Conservation (phyloP, 2,888 invertebrate genomes). For the Mayetiola destructor region DNA sequence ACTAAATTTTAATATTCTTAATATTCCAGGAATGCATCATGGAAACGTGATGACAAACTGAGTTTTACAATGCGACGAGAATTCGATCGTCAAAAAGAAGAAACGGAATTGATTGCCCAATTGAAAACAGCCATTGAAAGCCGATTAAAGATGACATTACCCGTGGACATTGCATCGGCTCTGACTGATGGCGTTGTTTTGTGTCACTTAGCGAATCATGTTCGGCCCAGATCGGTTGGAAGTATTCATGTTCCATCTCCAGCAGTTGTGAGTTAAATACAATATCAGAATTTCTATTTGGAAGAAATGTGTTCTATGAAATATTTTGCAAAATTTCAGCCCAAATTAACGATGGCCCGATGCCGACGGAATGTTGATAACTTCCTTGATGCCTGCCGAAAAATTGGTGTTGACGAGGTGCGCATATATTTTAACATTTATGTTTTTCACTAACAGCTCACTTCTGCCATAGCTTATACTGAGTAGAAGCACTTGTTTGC, state of each 20-base stretch:
- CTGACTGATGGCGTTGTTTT: slow-evolving; percentile 84
- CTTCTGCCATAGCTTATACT: too few relatives aligned
- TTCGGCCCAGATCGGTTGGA: slow-evolving; percentile 77
- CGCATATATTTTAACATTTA: slow-evolving; percentile 33
- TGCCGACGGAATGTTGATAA: slow-evolving; percentile 91
- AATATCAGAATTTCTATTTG: neutral
- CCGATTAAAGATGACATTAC: slow-evolving; percentile 76
- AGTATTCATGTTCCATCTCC: slow-evolving; percentile 91
- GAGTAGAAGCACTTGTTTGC: too few relatives aligned
- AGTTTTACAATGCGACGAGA: slow-evolving; percentile 86
- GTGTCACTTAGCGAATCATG: slow-evolving; percentile 82
- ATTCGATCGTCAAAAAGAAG: slow-evolving; percentile 80
- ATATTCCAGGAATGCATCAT: slow-evolving; percentile 39
- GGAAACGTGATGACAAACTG: slow-evolving; percentile 69
- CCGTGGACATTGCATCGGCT: slow-evolving; percentile 69
- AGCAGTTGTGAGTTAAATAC: slow-evolving; percentile 53
- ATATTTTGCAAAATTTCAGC: slow-evolving; percentile 43
- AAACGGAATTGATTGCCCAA: slow-evolving; percentile 70
- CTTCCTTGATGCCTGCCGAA: slow-evolving; percentile 85
- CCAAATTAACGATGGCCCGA: slow-evolving; percentile 86
- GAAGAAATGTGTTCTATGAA: slow-evolving; percentile 13
- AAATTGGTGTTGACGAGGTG: slow-evolving; percentile 90
- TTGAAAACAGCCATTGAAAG: slow-evolving; percentile 76
- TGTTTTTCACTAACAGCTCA: too few relatives aligned
- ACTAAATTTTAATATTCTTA: neutral